Base-by-base conservation (phyloP, 1,140 invertebrate species). In the Dreissena rostriformis region DNA sequence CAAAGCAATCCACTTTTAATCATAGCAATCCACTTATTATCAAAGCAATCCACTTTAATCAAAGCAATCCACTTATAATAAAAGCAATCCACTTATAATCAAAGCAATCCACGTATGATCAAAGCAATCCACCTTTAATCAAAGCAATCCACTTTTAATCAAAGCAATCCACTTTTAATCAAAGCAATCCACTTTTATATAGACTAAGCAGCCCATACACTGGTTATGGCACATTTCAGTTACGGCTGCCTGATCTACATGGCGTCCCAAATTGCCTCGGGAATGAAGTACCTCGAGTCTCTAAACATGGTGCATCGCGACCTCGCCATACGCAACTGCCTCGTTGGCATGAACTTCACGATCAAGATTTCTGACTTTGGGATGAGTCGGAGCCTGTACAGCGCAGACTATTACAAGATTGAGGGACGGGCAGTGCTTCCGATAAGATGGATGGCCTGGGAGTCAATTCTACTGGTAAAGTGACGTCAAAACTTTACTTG, bases 281-380 rank as follows among this genome's bases (percentile, higher is more conserved):
- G 97, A 24, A 98, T 98, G 97, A 97, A 97, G 92, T 97, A 97
- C 93, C 94, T 97, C 91, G 96, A 97, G 93, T 95, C 95, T 24
- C 94, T 96, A 87, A 96, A 96, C 92, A 96, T 97, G 92, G 95
- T 97, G 61, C 96, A 97, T 93, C 94, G 96, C 84, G 96, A 97
- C 93, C 94, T 97, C 77, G 96, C 96, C 53, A 96, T 96, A 0
- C 81, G 97, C 88, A 98, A 98, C 92, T 97, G 97, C 91, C 93
- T 98, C 28, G 96, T 98, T 63, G 97, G 97, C 66, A 96, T 96
- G 90, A 95, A 95, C 73, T 97, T 97, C 92, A 95, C 96, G 85
- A 96, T 98, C 80, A 98, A 98, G 94, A 97, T 98, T 87, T 97
- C 97, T 71, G 97, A 98, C 93, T 97, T 98, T 93, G 97, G 97